phyloP scores from a whole-genome alignment of 2,888 invertebrate genomes.

The Leucania comma region DNA sequence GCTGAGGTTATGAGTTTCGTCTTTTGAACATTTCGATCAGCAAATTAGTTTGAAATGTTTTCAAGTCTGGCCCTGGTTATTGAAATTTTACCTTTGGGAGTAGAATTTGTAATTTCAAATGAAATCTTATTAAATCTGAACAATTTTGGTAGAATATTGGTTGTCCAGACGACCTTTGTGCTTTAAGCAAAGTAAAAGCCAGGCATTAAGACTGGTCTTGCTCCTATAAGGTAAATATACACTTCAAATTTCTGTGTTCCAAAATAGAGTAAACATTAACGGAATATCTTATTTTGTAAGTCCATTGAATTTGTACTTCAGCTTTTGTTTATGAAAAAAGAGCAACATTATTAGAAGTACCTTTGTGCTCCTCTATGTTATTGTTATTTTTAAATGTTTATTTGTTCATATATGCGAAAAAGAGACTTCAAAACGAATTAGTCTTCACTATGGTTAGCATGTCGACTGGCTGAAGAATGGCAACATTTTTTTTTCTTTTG shows the following conservation, averaged over 20 bases:
- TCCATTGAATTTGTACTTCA: background rate
- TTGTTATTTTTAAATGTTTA: too few relatives aligned
- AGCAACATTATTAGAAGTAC: too few relatives aligned
- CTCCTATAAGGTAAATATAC: constrained; percentile 17
- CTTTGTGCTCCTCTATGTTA: too few relatives aligned
- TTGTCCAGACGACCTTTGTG: constrained; percentile 21
- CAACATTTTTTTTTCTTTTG: background rate
- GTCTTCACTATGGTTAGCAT: background rate
- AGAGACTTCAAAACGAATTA: background rate
- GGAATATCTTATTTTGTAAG: background rate
- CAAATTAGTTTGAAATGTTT: constrained; percentile 45
- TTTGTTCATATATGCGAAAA: background rate
- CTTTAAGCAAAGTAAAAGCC: constrained; percentile 25
- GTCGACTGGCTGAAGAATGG: background rate
- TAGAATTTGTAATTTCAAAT: constrained; percentile 26
- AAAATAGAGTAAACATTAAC: background rate
- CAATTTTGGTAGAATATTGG: constrained; percentile 21
- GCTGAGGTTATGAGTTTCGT: constrained; percentile 19
- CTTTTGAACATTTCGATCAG: constrained; percentile 27
- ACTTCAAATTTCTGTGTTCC: background rate
- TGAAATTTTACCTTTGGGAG: constrained; percentile 40
- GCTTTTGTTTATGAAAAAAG: background rate
- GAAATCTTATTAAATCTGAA: constrained; percentile 28
- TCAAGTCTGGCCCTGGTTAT: constrained; percentile 36
- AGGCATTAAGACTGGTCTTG: constrained; percentile 22